Evolutionary conservation across 2,888 invertebrate genomes (phyloP).

Genomic region (Nysson spinosus): DNA sequence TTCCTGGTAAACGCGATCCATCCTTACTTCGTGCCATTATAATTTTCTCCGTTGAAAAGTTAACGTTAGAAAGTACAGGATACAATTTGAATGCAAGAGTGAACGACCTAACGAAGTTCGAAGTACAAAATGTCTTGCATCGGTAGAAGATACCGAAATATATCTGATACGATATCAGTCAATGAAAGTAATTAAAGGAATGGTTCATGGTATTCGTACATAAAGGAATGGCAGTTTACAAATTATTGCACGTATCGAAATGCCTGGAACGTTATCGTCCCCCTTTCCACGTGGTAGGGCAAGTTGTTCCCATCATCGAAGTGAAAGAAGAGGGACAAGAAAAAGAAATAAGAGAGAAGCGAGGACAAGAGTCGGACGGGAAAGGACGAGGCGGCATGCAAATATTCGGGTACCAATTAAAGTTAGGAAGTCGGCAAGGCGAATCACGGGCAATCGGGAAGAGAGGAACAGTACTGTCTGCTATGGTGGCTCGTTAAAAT

Average conservation of each 20-base stretch:
- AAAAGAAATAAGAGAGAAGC: neutral
- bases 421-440: slow-evolving; percentile 54
- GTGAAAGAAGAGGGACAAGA: neutral
- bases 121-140: too few species aligned
- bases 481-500: slow-evolving; percentile 71
- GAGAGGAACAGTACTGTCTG: slow-evolving; percentile 16
- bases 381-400: slow-evolving; percentile 39
- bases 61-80: too few species aligned
- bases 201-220: slow-evolving; percentile 1
- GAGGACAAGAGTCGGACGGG: neutral
- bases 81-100: too few species aligned
- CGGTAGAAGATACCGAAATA: too few species aligned
- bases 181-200: neutral
- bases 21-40: slow-evolving; percentile 30
- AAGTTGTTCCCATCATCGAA: slow-evolving; percentile 10
- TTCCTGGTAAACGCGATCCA: slow-evolving; percentile 43
- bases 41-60: neutral
- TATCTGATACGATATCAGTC: too few species aligned
- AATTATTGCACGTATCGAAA: slow-evolving; percentile 15
- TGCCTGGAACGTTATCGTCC: slow-evolving; percentile 12
- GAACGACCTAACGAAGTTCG: too few species aligned
- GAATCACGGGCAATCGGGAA: slow-evolving; percentile 32
- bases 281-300: neutral
- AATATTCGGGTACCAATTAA: slow-evolving; percentile 71
- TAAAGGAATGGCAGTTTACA: slow-evolving; percentile 14